Base-by-base conservation (phyloP, 2,888 invertebrate genomes). In the Polymixis lichenea region DNA sequence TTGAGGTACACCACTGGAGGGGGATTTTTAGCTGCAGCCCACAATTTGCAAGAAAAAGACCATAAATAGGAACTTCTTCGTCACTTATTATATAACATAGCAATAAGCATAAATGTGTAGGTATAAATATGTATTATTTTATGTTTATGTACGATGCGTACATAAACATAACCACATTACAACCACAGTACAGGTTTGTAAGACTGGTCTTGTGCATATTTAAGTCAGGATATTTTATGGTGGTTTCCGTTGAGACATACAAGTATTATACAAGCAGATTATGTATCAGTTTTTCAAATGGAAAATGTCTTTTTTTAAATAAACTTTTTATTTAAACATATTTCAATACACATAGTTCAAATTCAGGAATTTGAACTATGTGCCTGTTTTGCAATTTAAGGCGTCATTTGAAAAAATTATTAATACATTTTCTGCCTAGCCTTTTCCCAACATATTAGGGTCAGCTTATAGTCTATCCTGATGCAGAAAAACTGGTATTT, bases 151-250 rank as follows among this genome's bases (percentile, higher is more conserved):
- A 49, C 0, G 8, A n/a, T n/a, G n/a, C n/a, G n/a, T n/a, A n/a
- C n/a, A n/a, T n/a, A n/a, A n/a, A n/a, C n/a, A n/a, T n/a, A n/a
- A n/a, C n/a, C 60, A 56, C 69, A 55, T 69, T 55, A 22, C 73
- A 58, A 61, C 28, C 53, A 65, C 7, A 13, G 19, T 70, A 81
- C 80, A 49, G 69, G 84, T 83, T 78, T 72, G 22, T 56, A 70
- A 46, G 38, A 80, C 81, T 46, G 17, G 81, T 74, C 25, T 66
- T 49, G 11, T 55, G 77, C 25, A 60, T 77, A 69, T 65, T 58
- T 28, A 65, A 69, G 53, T 75, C 22, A 60, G 38, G 65, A 75
- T 61, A 66, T 75, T 75, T 81, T 61, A 75, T 5, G 17, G 75
- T 61, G 53, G 60, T 38, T 55, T 65, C 46, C 38, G 25, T 65